phyloP scores from a whole-genome alignment of 2,888 invertebrate genomes.

The Troilus luridus region DNA sequence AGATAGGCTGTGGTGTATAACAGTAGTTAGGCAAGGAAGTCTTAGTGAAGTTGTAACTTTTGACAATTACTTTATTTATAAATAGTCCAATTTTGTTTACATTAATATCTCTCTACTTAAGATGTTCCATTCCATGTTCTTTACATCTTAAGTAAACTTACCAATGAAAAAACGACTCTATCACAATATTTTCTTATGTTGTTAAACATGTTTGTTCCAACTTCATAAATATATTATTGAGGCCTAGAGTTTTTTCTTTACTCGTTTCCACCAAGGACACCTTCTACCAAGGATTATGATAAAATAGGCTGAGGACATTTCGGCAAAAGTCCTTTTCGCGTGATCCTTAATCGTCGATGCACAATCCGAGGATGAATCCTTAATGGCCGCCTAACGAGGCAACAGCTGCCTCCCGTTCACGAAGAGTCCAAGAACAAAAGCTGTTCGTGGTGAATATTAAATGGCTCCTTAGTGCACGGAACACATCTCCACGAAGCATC shows the following conservation, averaged over 20 bases:
- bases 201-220: too few relatives aligned
- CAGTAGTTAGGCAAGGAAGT: too few relatives aligned
- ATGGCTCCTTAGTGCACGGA: background rate
- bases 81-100: too few relatives aligned
- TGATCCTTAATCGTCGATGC: background rate
- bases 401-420: background rate
- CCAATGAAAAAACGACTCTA: too few relatives aligned
- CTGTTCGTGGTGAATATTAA: background rate
- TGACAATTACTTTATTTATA: too few relatives aligned
- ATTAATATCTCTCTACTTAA: too few relatives aligned
- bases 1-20: too few relatives aligned
- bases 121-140: too few relatives aligned
- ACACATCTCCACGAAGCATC: background rate
- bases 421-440: background rate
- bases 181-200: too few relatives aligned
- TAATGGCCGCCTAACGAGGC: background rate
- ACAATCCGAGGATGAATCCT: background rate
- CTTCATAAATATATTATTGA: background rate
- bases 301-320: background rate
- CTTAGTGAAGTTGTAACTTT: too few relatives aligned
- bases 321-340: background rate
- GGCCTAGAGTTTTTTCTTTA: background rate
- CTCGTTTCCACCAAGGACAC: background rate
- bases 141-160: too few relatives aligned
- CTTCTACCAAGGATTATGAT: too few relatives aligned